These are phyloP conservation scores for Dipus sagitta DNA, from an alignment of 2,797 vertebrate genomes.

Conservation along the genomic window DNA sequence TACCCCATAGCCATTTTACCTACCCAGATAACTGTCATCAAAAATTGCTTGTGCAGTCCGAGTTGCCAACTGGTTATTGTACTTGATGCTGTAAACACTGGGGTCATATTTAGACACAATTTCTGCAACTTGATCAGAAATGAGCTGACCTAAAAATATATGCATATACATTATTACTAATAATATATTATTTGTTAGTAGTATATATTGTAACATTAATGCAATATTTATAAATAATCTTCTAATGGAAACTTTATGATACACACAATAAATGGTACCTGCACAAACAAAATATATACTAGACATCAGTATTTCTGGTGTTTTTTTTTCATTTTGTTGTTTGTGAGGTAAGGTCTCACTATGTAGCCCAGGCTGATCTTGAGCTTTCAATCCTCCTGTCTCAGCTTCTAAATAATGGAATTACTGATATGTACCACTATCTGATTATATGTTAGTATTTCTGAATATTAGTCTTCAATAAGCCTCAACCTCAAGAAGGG, in stretches of 20 bases:
- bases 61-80: conserved; percentile 92
- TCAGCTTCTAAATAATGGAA: background rate
- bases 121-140: conserved; percentile 94
- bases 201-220: no score
- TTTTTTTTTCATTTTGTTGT: background rate
- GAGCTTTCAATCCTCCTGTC: background rate
- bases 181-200: no score
- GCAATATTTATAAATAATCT: background rate
- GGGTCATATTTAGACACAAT: conserved; percentile 90
- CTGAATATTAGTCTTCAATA: conserved; percentile 16
- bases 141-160: conserved; percentile 92
- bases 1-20: conserved; percentile 32
- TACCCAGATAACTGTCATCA: conserved; percentile 98
- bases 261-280: background rate
- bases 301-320: background rate
- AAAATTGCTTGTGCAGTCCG: conserved; percentile 93
- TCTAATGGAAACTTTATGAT: background rate
- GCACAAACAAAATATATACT: background rate
- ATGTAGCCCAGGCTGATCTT: background rate
- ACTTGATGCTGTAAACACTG: conserved; percentile 87
- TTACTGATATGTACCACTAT: background rate
- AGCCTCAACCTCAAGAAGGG: background rate
- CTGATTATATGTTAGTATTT: background rate
- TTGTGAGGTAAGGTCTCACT: background rate
- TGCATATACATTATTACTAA: no score